phyloP scores from a whole-genome alignment of 2,113 vertebrate genomes.

The Bolborhynchus lineola region DNA sequence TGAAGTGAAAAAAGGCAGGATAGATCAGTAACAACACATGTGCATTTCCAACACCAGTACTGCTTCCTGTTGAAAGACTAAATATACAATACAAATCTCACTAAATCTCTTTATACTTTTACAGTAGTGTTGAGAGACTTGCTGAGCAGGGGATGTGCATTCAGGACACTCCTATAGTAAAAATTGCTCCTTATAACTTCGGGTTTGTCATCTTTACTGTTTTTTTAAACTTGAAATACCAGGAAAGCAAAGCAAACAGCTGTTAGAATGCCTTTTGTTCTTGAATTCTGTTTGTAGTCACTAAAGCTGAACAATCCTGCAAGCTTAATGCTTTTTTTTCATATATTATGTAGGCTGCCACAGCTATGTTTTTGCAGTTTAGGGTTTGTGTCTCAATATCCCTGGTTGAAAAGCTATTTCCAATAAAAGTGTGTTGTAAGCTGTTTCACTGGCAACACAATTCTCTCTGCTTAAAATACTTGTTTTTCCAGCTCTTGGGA shows the following conservation, averaged over 20 bases:
- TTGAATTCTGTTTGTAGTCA: conserved; percentile 43
- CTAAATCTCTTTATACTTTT: neutral
- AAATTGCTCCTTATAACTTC: neutral
- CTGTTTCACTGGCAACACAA: neutral
- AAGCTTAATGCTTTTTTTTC: neutral
- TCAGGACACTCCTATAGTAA: neutral
- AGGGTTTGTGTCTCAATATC: neutral
- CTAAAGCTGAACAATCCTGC: conserved; percentile 19
- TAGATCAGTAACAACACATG: neutral
- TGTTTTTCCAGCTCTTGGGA: neutral
- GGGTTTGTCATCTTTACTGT: neutral
- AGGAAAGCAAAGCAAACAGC: conserved; percentile 27
- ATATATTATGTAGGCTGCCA: neutral
- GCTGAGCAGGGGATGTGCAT: neutral
- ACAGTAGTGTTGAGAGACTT: neutral
- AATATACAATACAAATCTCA: neutral
- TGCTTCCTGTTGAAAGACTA: neutral
- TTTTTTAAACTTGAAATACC: neutral
- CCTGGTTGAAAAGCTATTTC: neutral
- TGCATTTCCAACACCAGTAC: neutral
- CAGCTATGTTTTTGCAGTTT: neutral
- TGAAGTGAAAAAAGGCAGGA: neutral
- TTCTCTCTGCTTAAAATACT: neutral
- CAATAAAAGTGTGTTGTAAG: neutral
- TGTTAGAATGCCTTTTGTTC: conserved; percentile 41